phyloP scores from a whole-genome alignment of 2,113 vertebrate species.

The Protobothrops flavoviridis region DNA sequence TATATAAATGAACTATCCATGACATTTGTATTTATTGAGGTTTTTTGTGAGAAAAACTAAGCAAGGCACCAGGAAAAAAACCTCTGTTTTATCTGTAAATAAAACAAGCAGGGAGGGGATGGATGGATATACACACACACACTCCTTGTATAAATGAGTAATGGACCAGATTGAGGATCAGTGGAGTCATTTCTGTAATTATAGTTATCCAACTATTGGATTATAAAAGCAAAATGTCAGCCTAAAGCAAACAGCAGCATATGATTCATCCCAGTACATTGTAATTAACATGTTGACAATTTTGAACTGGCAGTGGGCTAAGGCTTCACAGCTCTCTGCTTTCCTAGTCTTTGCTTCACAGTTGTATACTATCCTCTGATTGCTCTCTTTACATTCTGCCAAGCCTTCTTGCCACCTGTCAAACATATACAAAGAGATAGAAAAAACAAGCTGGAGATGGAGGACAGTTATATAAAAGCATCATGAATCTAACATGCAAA shows the following conservation, averaged over 20 bases:
- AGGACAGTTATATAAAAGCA: neutral
- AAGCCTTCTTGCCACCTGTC: neutral
- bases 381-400: neutral
- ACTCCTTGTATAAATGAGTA: neutral
- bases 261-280: slow-evolving; percentile 4
- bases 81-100: neutral
- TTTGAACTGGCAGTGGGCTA: neutral
- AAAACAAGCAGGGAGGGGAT: neutral
- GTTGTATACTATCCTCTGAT: neutral
- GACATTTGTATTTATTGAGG: neutral
- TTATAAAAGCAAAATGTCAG: slow-evolving; percentile 6
- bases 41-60: neutral
- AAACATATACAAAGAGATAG: neutral
- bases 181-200: neutral
- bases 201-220: neutral
- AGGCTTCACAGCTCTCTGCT: neutral
- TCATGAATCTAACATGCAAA: neutral
- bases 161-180: neutral
- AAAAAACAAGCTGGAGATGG: neutral
- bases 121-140: neutral
- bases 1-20: neutral
- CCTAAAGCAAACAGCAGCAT: neutral
- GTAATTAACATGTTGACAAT: slow-evolving; percentile 9
- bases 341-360: neutral
- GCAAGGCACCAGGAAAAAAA: neutral